phyloP scores from a whole-genome alignment of 2,113 vertebrate species.

The Chionodraco myersi region DNA sequence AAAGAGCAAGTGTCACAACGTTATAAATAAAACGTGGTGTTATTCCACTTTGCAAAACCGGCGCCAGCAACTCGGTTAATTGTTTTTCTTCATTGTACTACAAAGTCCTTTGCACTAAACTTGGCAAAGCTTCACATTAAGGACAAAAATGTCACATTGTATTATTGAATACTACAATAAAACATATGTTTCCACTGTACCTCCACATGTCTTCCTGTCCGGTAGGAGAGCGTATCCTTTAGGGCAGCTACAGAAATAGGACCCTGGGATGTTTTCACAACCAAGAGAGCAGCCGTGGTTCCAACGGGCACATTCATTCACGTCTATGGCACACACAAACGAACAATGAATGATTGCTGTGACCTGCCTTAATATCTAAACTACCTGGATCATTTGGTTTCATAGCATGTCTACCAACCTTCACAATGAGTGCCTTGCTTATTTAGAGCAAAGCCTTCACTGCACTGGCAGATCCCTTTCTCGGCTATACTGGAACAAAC shows the following conservation, averaged over 20 bases:
- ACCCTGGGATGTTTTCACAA: conserved; percentile 93
- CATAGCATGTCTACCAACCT: conserved; percentile 81
- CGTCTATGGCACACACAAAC: conserved; percentile 79
- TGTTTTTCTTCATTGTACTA: too few relatives aligned
- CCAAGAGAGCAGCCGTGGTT: conserved; percentile 95
- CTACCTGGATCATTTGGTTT: not conserved
- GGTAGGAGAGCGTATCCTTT: conserved; percentile 89
- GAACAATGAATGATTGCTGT: not conserved
- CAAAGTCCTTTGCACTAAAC: too few relatives aligned
- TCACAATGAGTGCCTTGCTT: conserved; percentile 87
- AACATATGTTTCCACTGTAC: conserved; percentile 68
- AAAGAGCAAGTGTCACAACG: not conserved
- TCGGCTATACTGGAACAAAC: conserved; percentile 76
- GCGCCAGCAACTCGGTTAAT: not conserved
- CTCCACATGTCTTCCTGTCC: conserved; percentile 90
- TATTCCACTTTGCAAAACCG: too few relatives aligned
- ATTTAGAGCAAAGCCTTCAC: conserved; percentile 86
- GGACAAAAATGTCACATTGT: not conserved
- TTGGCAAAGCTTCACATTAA: not conserved
- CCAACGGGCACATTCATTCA: conserved; percentile 94
- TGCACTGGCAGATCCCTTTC: conserved; percentile 83
- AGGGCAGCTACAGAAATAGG: conserved; percentile 95
- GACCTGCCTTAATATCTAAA: not conserved
- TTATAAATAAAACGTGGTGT: not conserved
- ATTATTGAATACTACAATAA: not conserved